Evolutionary conservation across 2,888 invertebrate species (phyloP).

Genomic region (Drosophila mulleri): DNA sequence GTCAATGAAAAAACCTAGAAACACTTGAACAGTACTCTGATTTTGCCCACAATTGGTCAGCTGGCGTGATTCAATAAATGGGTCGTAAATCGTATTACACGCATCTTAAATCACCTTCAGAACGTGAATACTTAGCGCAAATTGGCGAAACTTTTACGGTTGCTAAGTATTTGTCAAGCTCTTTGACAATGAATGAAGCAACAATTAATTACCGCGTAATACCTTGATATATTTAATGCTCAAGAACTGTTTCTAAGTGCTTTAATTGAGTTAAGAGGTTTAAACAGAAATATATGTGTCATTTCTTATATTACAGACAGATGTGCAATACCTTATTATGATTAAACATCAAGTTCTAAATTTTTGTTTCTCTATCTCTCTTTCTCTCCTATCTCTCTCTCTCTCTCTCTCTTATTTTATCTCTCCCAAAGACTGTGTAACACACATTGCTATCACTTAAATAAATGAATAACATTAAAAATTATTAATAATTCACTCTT

Average conservation of each 20-base stretch:
- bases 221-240: not conserved
- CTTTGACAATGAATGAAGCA: not conserved
- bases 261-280: not conserved
- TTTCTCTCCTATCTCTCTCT: not conserved
- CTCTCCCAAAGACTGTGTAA: not conserved
- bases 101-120: not conserved
- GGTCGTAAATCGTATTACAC: not conserved
- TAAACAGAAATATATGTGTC: not conserved
- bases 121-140: not conserved
- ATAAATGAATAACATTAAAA: not conserved
- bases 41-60: not conserved
- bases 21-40: not conserved
- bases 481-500: not conserved
- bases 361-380: not conserved
- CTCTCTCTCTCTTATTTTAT: not conserved
- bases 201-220: not conserved
- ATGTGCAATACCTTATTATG: not conserved
- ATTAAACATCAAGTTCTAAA: not conserved
- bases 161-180: not conserved
- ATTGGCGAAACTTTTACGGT: not conserved
- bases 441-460: not conserved
- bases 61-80: conserved; percentile 5
- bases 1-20: not conserved
- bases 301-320: not conserved
- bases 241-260: not conserved